phyloP scores from a whole-genome alignment of 2,113 vertebrate species.

The Nanorana parkeri region DNA sequence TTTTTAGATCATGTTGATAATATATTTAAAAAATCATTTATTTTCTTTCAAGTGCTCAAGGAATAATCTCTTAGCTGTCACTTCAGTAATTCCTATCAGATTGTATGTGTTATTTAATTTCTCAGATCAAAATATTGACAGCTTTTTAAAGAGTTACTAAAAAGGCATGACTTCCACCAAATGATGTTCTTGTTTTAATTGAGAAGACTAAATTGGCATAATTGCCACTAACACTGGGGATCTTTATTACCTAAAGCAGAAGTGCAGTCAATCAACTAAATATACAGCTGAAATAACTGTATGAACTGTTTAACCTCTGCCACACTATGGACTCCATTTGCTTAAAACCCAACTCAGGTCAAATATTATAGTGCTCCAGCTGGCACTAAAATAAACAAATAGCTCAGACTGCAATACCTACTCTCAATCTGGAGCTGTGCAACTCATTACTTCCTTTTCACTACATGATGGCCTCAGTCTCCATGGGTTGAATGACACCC shows the following conservation, averaged over 20 bases:
- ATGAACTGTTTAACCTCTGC: not conserved
- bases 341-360: too few species aligned
- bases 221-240: too few species aligned
- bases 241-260: too few species aligned
- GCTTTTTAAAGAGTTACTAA: not conserved
- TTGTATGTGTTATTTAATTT: not conserved
- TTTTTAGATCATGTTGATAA: conserved; percentile 29
- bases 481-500: too few species aligned
- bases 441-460: too few species aligned
- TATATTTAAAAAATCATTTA: conserved; percentile 13
- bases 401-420: too few species aligned
- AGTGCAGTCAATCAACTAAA: too few species aligned
- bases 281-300: not conserved
- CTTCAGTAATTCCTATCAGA: conserved; percentile 9
- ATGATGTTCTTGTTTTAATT: not conserved
- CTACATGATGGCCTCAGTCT: too few species aligned
- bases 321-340: not conserved
- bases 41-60: conserved; percentile 11
- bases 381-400: too few species aligned
- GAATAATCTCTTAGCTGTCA: conserved; percentile 22
- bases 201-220: too few species aligned
- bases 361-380: too few species aligned
- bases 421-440: too few species aligned
- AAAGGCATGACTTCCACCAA: not conserved
- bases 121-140: conserved; percentile 25